Evolutionary conservation across 92 coral and sea anemone species (phyloP).

Genomic region (Galaxea fascicularis): DNA sequence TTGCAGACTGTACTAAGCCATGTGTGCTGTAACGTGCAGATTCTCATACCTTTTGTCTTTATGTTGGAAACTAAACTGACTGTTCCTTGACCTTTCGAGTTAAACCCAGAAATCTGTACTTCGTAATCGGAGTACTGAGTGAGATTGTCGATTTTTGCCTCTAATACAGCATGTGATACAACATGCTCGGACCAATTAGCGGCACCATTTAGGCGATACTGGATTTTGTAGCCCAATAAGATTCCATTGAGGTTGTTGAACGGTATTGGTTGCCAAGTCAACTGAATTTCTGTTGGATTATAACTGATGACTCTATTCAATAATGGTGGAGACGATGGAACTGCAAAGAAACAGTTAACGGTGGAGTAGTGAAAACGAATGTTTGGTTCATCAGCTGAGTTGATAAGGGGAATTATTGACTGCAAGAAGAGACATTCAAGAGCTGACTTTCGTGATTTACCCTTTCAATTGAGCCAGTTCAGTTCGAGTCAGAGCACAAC

Average conservation of each 20-base stretch:
- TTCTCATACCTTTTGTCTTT: not conserved
- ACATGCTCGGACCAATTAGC: not conserved
- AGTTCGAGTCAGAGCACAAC: too few species aligned
- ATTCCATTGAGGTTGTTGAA: conserved; percentile 1
- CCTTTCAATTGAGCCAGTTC: too few species aligned
- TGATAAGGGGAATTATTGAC: too few species aligned
- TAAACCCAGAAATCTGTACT: not conserved
- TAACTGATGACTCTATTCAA: not conserved
- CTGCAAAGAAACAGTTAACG: not conserved
- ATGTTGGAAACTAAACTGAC: not conserved
- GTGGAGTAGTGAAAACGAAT: too few species aligned
- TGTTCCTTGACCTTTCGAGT: conserved; percentile 1
- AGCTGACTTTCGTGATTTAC: too few species aligned
- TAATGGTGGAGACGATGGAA: conserved; percentile 9
- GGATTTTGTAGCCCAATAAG: not conserved
- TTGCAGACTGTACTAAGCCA: not conserved
- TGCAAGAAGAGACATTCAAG: too few species aligned
- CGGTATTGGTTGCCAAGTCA: not conserved
- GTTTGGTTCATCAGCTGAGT: too few species aligned
- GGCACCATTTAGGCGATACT: not conserved
- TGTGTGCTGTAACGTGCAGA: too few species aligned
- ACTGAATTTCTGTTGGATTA: not conserved
- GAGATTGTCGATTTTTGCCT: not conserved
- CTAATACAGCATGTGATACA: not conserved
- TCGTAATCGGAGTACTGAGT: not conserved